These are phyloP conservation scores for Acromyrmex echinatior DNA, from an alignment of 1,140 invertebrate species.

Conservation along the genomic window DNA sequence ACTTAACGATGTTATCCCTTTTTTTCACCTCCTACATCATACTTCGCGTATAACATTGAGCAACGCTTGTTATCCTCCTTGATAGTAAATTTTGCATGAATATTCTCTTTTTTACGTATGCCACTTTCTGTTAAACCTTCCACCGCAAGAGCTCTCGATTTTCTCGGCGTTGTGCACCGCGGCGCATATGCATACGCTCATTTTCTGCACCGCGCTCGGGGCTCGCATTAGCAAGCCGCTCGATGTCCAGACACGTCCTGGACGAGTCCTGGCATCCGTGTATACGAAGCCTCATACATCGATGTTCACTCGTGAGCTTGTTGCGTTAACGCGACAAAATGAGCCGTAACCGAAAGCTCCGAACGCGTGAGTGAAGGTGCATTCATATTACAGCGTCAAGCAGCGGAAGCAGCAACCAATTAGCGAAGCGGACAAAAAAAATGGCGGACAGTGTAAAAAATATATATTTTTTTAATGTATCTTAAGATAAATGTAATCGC, in stretches of 20 bases:
- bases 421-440: too few species aligned
- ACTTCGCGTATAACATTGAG: not conserved
- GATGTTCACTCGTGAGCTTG: slow-evolving; percentile 5
- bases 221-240: slow-evolving; percentile 74
- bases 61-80: not conserved
- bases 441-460: too few species aligned
- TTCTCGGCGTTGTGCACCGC: slow-evolving; percentile 30
- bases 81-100: slow-evolving; percentile 34
- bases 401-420: too few species aligned
- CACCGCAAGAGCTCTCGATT: slow-evolving; percentile 45
- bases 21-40: not conserved
- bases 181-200: slow-evolving; percentile 57
- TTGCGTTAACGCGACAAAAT: slow-evolving; percentile 61
- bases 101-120: slow-evolving; percentile 17
- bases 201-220: slow-evolving; percentile 45
- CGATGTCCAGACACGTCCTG: slow-evolving; percentile 73
- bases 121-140: not conserved
- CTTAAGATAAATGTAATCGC: slow-evolving; percentile 41
- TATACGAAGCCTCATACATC: slow-evolving; percentile 61
- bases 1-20: not conserved
- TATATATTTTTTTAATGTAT: too few species aligned
- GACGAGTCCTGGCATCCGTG: slow-evolving; percentile 68
- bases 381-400: too few species aligned
- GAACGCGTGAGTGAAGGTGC: not conserved
- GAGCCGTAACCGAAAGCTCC: slow-evolving; percentile 47